phyloP scores from a whole-genome alignment of 2,113 vertebrate species.

The Pipra filicauda region DNA sequence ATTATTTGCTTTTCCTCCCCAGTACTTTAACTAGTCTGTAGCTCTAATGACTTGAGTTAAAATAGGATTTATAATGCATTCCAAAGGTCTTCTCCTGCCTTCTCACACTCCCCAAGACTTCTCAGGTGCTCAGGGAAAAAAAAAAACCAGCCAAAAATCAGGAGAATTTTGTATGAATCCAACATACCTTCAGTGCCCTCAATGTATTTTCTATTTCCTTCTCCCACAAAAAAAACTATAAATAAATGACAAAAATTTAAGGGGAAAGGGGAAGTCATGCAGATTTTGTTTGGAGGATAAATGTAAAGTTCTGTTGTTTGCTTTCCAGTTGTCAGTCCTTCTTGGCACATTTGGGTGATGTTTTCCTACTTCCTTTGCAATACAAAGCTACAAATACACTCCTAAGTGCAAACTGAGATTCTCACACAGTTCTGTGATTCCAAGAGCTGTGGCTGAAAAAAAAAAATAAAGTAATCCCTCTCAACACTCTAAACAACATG shows the following conservation, averaged over 20 bases:
- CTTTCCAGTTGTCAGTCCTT: neutral
- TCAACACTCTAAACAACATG: neutral
- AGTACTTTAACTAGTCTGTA: neutral
- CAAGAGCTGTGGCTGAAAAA: neutral
- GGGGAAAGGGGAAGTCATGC: neutral
- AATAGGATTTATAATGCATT: neutral
- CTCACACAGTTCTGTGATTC: neutral
- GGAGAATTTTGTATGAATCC: neutral
- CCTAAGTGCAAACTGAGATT: slow-evolving; percentile 33
- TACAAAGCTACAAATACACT: slow-evolving; percentile 6
- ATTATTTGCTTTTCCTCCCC: slow-evolving; percentile 3
- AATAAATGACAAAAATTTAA: neutral
- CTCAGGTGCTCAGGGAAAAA: neutral
- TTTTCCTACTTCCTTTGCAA: slow-evolving; percentile 35
- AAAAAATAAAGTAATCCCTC: neutral
- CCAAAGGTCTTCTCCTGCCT: slow-evolving; percentile 17
- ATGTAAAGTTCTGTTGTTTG: neutral
- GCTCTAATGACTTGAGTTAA: slow-evolving; percentile 5
- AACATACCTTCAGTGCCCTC: neutral
- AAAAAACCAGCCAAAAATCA: neutral
- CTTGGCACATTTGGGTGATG: slow-evolving; percentile 1
- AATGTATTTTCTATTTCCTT: neutral
- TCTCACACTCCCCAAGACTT: neutral
- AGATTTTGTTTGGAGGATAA: neutral
- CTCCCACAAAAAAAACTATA: neutral